Percentiles rank a stretch among this genome's conserved stretches.
Conservation (phyloP, 2,888 invertebrate species). For the Drosophila fulvimacula region DNA sequence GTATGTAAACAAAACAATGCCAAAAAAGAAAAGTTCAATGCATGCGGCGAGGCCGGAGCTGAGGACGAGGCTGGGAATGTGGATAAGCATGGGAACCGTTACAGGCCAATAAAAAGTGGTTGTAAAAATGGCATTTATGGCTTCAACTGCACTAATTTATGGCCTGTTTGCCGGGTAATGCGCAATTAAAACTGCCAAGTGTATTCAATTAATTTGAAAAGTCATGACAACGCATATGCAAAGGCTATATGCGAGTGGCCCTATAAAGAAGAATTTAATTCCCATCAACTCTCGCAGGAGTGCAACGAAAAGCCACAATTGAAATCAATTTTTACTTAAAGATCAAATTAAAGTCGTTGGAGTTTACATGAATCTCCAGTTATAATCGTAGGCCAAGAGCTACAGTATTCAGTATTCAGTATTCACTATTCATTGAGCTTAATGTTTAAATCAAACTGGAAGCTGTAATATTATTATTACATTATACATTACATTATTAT, state of each 20-base stretch:
- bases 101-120: slow-evolving; percentile 66
- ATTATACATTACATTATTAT: too few relatives aligned
- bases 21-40: slow-evolving; percentile 17
- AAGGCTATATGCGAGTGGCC: slow-evolving; percentile 18
- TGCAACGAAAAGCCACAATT: background rate
- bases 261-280: background rate
- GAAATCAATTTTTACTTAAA: background rate
- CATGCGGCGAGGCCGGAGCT: slow-evolving; percentile 27
- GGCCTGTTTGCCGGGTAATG: slow-evolving; percentile 64
- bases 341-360: background rate
- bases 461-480: too few relatives aligned
- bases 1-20: slow-evolving; percentile 17
- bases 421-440: too few relatives aligned
- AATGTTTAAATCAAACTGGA: too few relatives aligned
- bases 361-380: too few relatives aligned
- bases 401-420: too few relatives aligned
- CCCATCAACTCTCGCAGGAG: background rate
- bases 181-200: slow-evolving; percentile 74
- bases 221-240: slow-evolving; percentile 44
- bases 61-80: slow-evolving; percentile 23
- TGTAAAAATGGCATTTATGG: slow-evolving; percentile 70
- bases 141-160: slow-evolving; percentile 69
- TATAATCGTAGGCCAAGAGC: too few relatives aligned
- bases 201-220: slow-evolving; percentile 73
- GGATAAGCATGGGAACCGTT: slow-evolving; percentile 43